These are phyloP conservation scores for Vulpes ferrilata DNA, from an alignment of 2,113 vertebrate species.

Conservation along the genomic window DNA sequence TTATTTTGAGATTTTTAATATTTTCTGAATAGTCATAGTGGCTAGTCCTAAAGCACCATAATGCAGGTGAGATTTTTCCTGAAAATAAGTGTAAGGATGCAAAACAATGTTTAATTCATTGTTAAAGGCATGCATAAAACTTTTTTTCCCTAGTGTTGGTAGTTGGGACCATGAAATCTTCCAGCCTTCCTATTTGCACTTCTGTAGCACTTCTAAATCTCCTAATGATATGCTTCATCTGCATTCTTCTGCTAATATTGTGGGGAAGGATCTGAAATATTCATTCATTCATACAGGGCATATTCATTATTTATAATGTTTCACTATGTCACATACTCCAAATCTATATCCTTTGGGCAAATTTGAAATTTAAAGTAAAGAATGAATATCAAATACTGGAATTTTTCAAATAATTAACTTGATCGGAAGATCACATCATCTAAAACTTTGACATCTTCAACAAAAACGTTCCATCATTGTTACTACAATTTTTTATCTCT, in stretches of 20 bases:
- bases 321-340: background rate
- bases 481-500: background rate
- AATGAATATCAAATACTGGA: background rate
- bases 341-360: background rate
- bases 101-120: background rate
- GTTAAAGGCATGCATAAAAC: background rate
- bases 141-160: background rate
- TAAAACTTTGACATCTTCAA: background rate
- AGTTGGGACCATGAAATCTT: background rate
- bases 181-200: background rate
- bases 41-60: background rate
- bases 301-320: constrained; percentile 20
- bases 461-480: background rate
- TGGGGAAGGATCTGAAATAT: background rate
- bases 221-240: background rate
- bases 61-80: background rate
- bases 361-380: background rate
- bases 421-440: background rate
- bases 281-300: background rate
- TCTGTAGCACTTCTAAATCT: background rate
- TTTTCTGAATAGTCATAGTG: background rate
- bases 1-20: background rate
- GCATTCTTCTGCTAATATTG: background rate
- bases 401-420: background rate
- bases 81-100: background rate